Conservation (phyloP, 2,113 vertebrate species). For the Odocoileus hemionus region DNA sequence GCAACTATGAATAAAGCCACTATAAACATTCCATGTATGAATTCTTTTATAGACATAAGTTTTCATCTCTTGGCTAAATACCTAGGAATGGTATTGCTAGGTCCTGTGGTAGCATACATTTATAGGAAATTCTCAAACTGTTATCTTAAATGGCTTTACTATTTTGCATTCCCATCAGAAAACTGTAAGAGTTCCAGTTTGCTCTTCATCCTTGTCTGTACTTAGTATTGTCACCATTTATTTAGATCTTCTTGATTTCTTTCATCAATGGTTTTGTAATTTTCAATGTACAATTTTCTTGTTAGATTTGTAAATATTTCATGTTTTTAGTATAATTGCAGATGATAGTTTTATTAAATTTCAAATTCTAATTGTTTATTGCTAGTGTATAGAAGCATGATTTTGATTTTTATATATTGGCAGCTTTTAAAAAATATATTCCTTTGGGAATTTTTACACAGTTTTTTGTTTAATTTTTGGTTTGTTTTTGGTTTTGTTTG, state of each 20-base stretch:
- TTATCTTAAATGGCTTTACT: background rate
- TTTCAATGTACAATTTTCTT: background rate
- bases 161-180: background rate
- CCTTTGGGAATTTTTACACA: background rate
- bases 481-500: background rate
- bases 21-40: background rate
- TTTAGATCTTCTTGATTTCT: background rate
- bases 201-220: background rate
- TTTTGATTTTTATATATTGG: background rate
- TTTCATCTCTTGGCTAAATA: background rate
- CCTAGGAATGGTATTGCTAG: background rate
- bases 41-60: background rate
- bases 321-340: background rate
- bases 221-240: background rate
- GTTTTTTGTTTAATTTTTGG: background rate
- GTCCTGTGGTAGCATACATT: background rate
- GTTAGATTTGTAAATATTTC: background rate
- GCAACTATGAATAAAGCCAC: background rate
- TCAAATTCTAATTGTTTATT: background rate
- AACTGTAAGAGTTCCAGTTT: background rate
- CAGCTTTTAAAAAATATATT: background rate
- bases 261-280: background rate
- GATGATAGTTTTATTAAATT: background rate
- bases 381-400: background rate
- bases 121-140: background rate